Evolutionary conservation across 2,888 invertebrate genomes (phyloP), one percentile per base, ranked within the genome.

Genomic region (Chirona hameri): DNA sequence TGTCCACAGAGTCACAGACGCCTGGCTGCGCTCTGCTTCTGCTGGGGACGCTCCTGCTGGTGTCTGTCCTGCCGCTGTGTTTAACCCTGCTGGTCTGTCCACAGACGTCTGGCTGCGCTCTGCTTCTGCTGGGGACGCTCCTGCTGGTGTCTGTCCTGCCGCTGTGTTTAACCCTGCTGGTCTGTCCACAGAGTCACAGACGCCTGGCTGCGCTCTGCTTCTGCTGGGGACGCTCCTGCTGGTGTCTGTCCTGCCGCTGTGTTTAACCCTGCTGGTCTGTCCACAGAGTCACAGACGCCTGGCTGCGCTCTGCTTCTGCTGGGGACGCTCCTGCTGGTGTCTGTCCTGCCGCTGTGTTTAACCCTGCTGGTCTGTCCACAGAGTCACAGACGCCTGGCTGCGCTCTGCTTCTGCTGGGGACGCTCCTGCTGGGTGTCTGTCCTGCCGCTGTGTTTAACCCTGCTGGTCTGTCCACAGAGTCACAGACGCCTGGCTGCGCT

Each of bases 1-100:
- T 18, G 18, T 9, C 27, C n/a, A n/a, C n/a, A n/a, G n/a, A n/a
- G n/a, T n/a, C 27, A 4, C 65, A 65, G 65, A 14, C 91, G 85
- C 93, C 93, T 86, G 94, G 95, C 81, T 91, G 93, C 85, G 87
- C 91, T 9, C 90, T 94, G 86, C 91, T 94, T 84, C 91, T 92
- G 82, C 90, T 92, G 83, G 95, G 94, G 29, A 92, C 93, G 86
- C 89, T 93, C 83, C 89, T 95, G 39, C 90, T 94, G 81, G 91
- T 92, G 83, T n/a, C n/a, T n/a, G n/a, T n/a, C n/a, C n/a, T 27
- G 10, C 27, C 12, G 52, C 7, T 52, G 52, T 18, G 52, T 18
- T 52, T 4, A 52, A 1, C 52, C 18, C 15, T 18, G 18, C 15
- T 52, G 15, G 52, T 52, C 52, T 18, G 18, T 9, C 27, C 27